Base-by-base conservation (phyloP, 2,888 invertebrate species). In the Scaptomyza flava region DNA sequence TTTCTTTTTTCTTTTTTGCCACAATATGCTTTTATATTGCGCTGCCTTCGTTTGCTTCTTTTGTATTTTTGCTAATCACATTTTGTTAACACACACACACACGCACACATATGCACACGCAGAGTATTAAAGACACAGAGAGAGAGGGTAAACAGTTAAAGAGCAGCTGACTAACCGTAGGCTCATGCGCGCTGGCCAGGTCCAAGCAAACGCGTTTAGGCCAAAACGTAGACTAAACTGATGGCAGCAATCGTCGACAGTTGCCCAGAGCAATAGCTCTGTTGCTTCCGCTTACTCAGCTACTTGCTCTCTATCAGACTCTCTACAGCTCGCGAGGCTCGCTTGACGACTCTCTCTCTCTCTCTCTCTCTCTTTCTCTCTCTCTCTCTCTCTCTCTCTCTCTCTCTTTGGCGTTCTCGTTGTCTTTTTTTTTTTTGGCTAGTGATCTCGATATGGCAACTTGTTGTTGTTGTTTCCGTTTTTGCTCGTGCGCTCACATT, bases 151-250 rank as follows among this genome's bases (percentile, higher is more conserved):
- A 59, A 41, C 48, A 42, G 42, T 43, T 43, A 20, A 41, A 57
- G 47, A 62, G 77, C 46, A 63, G 80, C 51, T 70, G 63, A 78
- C 77, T 65, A 80, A 70, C 74, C 67, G 70, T 63, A 62, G 72
- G 75, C 71, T 75, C 74, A 74, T 77, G 86, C 82, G 85, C 81
- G 73, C 77, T 82, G 81, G 86, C 86, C 84, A 83, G 67, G 57
- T 77, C 62, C 72, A 74, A 87, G 81, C 81, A 77, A 90, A 81
- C 83, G 82, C 84, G 77, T 90, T 85, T 87, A 85, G 88, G 90
- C 90, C 91, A 90, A 89, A 84, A 87, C 88, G 81, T 83, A 80
- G 84, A 89, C 89, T 90, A 86, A 89, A 81, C 60, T 58, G 58
- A 52, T 30, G 56, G 45, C 47, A 54, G 38, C 71, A 47, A 38